These are phyloP conservation scores for Aphodius granarius DNA, from an alignment of 2,888 invertebrate species.

Conservation along the genomic window DNA sequence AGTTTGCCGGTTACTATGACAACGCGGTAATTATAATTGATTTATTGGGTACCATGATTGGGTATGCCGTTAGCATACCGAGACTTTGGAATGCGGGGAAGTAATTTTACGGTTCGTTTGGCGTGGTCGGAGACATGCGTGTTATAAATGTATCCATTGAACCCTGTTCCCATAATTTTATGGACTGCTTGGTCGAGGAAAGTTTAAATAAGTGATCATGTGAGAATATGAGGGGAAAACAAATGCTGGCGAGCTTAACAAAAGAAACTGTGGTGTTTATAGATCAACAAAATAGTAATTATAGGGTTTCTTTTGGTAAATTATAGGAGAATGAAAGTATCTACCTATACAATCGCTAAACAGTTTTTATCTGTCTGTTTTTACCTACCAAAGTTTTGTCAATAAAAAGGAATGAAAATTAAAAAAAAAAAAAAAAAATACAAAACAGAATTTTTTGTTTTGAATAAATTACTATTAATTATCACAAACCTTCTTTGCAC, in stretches of 20 bases:
- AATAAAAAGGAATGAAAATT: too few relatives aligned
- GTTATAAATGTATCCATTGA: not conserved
- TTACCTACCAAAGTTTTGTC: too few relatives aligned
- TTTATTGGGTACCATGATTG: not conserved
- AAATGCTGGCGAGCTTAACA: not conserved
- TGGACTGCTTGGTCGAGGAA: not conserved
- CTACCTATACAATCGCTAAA: too few relatives aligned
- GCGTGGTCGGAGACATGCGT: not conserved
- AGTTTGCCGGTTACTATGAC: constrained; percentile 15
- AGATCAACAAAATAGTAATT: not conserved
- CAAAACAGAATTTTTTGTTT: too few relatives aligned
- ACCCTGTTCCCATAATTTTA: not conserved
- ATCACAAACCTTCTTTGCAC: too few relatives aligned
- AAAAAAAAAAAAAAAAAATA: too few relatives aligned
- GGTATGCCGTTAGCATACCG: not conserved
- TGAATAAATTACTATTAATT: too few relatives aligned
- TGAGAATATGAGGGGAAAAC: not conserved
- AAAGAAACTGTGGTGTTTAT: not conserved
- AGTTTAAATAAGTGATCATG: not conserved
- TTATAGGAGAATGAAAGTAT: not conserved
- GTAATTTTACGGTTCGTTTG: not conserved
- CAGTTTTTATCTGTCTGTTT: too few relatives aligned
- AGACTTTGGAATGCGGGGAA: not conserved
- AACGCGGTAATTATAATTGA: constrained; percentile 22
- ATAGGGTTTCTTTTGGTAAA: not conserved